Evolutionary conservation across 2,797 vertebrate genomes (phyloP), one percentile per base, ranked within the genome.

Genomic region (Antennarius maculatus): DNA sequence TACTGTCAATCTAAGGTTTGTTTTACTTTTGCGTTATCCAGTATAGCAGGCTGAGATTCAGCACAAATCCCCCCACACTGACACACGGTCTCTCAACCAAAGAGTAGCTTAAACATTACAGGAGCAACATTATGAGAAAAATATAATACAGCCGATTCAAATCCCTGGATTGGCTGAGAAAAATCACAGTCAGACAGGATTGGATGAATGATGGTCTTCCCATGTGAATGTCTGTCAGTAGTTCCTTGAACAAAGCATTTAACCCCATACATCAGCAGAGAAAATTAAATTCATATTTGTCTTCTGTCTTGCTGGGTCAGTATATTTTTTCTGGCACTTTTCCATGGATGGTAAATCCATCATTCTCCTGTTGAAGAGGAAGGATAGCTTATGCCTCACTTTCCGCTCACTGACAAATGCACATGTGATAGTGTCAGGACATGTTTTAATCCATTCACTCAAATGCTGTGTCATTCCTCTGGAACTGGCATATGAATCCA

Each of bases 1-100:
- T 37, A n/a, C 69, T 82, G 83, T 75, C 77, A 83, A 46, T 77
- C 52, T 46, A 23, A 43, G 3, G 66, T 80, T 82, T 83, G 79
- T 81, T 86, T 81, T 74, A 61, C 57, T 82, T 76, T 39, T 71
- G 58, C 63, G 23, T 70, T 47, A 18, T 76, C 55, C 69, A 55
- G 41, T 52, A 48, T 28, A 48, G 43, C 56, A 39, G 69, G 41
- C 42, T 66, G 77, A 78, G 64, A 74, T 12, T 78, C 58, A 69
- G 67, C 71, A 76, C 60, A 65, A 61, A 57, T 61, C 63, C 58
- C 15, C 60, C 51, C 39, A 54, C 61, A 14, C 12, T 45, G 34
- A 69, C 62, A 58, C 63, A 46, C 43, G 49, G 39, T 34, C 13
- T 49, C 42, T 61, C 31, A 59, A 55, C 50, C 31, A 51, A 64